A percentile compares a stretch with the other conserved stretches of the same genome.
These are phyloP conservation scores for Labrus mixtus DNA, from an alignment of 2,113 vertebrate genomes.

Conservation along the genomic window DNA sequence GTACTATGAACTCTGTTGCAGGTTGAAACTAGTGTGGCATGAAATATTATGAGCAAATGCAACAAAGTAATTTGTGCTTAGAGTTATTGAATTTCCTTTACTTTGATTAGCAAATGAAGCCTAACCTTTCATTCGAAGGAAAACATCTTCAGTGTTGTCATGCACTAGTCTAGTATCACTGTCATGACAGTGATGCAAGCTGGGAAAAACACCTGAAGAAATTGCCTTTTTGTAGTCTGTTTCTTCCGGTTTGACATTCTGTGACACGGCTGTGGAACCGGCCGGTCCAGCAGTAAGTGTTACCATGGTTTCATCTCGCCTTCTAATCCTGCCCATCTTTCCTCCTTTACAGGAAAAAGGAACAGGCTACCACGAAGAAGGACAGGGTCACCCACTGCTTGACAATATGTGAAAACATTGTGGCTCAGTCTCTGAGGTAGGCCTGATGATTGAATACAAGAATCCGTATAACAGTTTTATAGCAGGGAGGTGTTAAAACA, in stretches of 20 bases:
- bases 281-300: neutral
- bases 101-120: too few relatives aligned
- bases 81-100: too few relatives aligned
- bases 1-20: too few relatives aligned
- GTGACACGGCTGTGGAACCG: neutral
- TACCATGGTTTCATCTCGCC: neutral
- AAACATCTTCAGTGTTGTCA: too few relatives aligned
- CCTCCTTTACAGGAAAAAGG: constrained; percentile 91
- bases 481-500: neutral
- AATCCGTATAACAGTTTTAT: neutral
- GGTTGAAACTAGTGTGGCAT: too few relatives aligned
- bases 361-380: constrained; percentile 95
- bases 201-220: neutral
- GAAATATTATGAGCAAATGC: too few relatives aligned
- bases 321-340: neutral
- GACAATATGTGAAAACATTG: constrained; percentile 98
- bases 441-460: neutral
- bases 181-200: neutral
- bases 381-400: constrained; percentile 96
- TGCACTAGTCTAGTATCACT: too few relatives aligned
- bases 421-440: constrained; percentile 97
- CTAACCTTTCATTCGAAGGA: too few relatives aligned
- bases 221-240: neutral
- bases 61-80: too few relatives aligned
- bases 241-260: neutral